phyloP scores from a whole-genome alignment of 92 coral and sea anemone species.

The Umimayanthus kanabou region DNA sequence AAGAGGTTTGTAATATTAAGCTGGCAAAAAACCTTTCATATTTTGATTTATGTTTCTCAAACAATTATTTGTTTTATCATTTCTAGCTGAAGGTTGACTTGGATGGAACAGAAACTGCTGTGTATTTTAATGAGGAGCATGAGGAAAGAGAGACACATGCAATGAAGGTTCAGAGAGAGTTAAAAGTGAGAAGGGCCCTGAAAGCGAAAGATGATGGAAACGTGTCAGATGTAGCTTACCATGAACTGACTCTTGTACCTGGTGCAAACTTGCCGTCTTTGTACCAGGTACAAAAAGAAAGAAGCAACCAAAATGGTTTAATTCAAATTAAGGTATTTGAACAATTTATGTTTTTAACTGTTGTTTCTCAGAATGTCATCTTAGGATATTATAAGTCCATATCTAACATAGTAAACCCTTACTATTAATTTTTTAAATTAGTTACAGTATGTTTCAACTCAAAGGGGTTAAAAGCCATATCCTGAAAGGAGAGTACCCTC shows the following conservation, averaged over 20 bases:
- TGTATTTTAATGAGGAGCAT: neutral
- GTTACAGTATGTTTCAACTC: too few species aligned
- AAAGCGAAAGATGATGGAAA: neutral
- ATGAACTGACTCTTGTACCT: neutral
- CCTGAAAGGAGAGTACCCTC: too few species aligned
- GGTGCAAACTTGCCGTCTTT: neutral
- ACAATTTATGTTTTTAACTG: too few species aligned
- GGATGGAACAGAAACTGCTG: neutral
- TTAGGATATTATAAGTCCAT: too few species aligned
- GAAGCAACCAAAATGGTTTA: neutral
- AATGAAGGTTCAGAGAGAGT: neutral
- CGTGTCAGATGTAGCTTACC: neutral
- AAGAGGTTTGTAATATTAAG: neutral
- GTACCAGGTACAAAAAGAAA: neutral
- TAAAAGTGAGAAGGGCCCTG: neutral
- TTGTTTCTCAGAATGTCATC: too few species aligned
- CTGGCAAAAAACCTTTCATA: neutral
- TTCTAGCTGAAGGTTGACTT: neutral
- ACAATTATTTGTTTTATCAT: too few species aligned
- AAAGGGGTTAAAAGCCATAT: too few species aligned
- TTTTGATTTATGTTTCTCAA: too few species aligned
- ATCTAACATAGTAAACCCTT: too few species aligned
- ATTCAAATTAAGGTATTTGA: neutral
- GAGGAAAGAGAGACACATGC: neutral
- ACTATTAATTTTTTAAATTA: too few species aligned